Evolutionary conservation across 2,888 invertebrate species (phyloP).

Genomic region (Andrena hattorfiana): DNA sequence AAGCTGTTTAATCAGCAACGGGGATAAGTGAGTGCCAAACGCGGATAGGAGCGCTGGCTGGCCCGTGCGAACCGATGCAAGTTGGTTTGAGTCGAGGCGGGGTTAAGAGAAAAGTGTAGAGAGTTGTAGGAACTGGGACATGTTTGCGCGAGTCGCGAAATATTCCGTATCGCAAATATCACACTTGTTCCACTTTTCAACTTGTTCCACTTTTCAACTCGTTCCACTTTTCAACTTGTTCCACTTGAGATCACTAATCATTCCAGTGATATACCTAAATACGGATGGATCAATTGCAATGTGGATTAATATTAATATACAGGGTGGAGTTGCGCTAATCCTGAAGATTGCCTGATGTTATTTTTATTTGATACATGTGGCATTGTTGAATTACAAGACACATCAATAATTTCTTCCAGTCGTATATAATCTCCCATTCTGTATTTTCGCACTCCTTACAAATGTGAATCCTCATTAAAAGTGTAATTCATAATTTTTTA

Average conservation of each 20-base stretch:
- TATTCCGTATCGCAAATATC: too few species aligned
- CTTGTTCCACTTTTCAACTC: too few species aligned
- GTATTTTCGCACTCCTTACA: constrained; percentile 2
- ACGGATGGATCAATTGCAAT: too few species aligned
- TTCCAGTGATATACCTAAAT: too few species aligned
- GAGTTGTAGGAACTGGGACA: too few species aligned
- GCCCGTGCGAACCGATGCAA: background rate
- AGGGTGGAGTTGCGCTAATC: constrained; percentile 3
- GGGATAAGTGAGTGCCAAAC: background rate
- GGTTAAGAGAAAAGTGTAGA: background rate
- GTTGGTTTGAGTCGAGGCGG: background rate
- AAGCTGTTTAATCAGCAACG: constrained; percentile 45
- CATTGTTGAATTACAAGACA: constrained; percentile 2
- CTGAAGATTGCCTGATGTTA: constrained; percentile 24
- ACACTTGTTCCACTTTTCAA: too few species aligned
- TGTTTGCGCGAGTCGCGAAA: too few species aligned
- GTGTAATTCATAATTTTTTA: constrained; percentile 28
- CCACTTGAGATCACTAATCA: too few species aligned
- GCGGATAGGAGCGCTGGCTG: background rate
- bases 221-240: too few species aligned
- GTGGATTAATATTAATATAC: constrained; percentile 12
- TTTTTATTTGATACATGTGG: constrained; percentile 19
- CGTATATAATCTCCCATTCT: constrained; percentile 44
- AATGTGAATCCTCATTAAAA: background rate
- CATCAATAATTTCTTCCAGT: constrained; percentile 16